Evolutionary conservation across 2,888 invertebrate species (phyloP).

Genomic region (Drosophila barbarae): DNA sequence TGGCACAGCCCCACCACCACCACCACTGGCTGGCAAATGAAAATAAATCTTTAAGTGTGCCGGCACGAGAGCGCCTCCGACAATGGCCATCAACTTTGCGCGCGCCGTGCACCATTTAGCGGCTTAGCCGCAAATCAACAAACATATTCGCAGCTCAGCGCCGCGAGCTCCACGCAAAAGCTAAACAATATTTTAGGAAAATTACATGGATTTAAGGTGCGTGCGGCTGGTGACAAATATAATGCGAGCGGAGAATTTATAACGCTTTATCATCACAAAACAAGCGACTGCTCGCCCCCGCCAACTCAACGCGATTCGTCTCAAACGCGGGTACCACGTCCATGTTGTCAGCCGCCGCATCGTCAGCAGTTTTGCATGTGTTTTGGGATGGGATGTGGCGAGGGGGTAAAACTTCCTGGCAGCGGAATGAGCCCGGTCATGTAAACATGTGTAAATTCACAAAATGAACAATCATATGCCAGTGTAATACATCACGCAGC

Average conservation of each 20-base stretch:
- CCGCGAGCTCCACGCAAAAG: conserved; percentile 46
- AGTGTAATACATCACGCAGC: conserved; percentile 70
- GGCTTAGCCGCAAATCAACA: conserved; percentile 65
- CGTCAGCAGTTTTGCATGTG: conserved; percentile 48
- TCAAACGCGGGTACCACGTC: neutral
- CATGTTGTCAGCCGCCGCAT: conserved; percentile 16
- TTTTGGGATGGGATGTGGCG: neutral
- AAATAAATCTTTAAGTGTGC: conserved; percentile 49
- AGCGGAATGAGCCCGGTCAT: conserved; percentile 38
- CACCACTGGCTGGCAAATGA: conserved; percentile 26
- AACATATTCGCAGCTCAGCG: conserved; percentile 43
- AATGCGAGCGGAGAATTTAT: conserved; percentile 54
- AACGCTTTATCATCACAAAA: conserved; percentile 65
- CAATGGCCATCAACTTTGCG: conserved; percentile 21
- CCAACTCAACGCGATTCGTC: conserved; percentile 2
- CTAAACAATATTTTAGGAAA: conserved; percentile 67
- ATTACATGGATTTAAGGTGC: conserved; percentile 67
- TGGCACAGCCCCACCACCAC: no score
- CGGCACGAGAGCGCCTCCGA: conserved; percentile 5
- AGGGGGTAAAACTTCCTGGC: conserved; percentile 2
- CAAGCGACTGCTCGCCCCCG: conserved; percentile 38
- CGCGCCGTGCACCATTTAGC: conserved; percentile 46
- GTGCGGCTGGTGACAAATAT: conserved; percentile 49
- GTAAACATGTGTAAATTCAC: conserved; percentile 73
- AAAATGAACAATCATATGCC: conserved; percentile 72